Percentiles rank a stretch among this genome's conserved stretches.
phyloP scores from a whole-genome alignment of 1,140 invertebrate genomes.

The Microplitis demolitor region DNA sequence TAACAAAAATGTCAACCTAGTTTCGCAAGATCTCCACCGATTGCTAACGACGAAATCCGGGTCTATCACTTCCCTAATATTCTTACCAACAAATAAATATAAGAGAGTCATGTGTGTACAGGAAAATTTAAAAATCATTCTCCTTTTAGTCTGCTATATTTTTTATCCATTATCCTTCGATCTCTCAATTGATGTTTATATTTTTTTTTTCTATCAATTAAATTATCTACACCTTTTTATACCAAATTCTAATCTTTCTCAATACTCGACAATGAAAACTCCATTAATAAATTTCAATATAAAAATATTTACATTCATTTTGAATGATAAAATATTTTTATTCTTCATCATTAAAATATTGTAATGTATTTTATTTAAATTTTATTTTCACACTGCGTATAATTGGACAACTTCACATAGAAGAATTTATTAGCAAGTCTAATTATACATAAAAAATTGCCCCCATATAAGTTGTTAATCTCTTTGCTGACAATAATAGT shows the following conservation, averaged over 20 bases:
- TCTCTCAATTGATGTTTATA: background rate
- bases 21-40: conserved; percentile 38
- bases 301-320: no score
- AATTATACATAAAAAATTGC: conserved; percentile 20
- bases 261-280: no score
- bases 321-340: no score
- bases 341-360: no score
- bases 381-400: background rate
- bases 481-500: background rate
- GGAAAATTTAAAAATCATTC: no score
- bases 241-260: background rate
- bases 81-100: no score
- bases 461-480: background rate
- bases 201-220: conserved; percentile 3
- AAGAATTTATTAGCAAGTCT: conserved; percentile 31
- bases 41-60: conserved; percentile 28
- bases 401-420: background rate
- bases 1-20: conserved; percentile 46
- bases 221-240: background rate
- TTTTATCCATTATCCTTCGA: background rate
- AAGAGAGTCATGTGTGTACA: no score
- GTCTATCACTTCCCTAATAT: background rate
- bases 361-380: background rate
- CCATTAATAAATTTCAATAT: no score
- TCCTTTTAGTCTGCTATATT: background rate